Conservation (phyloP, 2,113 vertebrate genomes). For the Eira barbara region DNA sequence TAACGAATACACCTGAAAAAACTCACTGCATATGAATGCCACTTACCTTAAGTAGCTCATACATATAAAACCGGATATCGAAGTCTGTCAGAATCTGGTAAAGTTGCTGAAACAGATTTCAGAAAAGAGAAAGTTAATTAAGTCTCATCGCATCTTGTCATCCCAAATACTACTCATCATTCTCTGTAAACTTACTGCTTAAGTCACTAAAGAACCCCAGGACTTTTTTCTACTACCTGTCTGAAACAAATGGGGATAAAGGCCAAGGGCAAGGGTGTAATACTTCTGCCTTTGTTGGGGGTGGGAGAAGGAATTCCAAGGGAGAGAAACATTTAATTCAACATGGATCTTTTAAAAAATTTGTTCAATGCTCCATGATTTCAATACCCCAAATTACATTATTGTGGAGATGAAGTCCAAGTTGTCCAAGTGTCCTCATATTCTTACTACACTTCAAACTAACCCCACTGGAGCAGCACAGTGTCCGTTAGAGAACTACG, state of each 20-base stretch:
- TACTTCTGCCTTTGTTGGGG: neutral
- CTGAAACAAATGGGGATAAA: neutral
- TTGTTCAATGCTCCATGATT: neutral
- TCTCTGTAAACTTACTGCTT: neutral
- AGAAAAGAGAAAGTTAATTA: slow-evolving; percentile 66
- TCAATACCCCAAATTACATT: neutral
- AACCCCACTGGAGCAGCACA: no score
- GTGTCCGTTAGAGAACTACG: neutral
- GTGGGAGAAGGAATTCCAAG: neutral
- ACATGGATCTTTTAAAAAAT: neutral
- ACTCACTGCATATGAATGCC: neutral
- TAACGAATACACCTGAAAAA: neutral
- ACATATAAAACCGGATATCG: slow-evolving; percentile 99
- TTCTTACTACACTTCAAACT: neutral
- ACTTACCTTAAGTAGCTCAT: slow-evolving; percentile 99
- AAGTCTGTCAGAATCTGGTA: slow-evolving; percentile 99
- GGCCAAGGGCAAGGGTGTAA: neutral
- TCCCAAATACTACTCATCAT: neutral
- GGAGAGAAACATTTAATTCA: neutral
- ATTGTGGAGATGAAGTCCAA: neutral
- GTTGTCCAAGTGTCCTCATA: neutral
- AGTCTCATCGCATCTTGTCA: neutral
- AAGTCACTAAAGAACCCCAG: neutral
- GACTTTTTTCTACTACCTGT: neutral
- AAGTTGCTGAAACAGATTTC: slow-evolving; percentile 91